These are phyloP conservation scores for Apotomis capreana DNA, from an alignment of 2,888 invertebrate genomes.

Conservation along the genomic window DNA sequence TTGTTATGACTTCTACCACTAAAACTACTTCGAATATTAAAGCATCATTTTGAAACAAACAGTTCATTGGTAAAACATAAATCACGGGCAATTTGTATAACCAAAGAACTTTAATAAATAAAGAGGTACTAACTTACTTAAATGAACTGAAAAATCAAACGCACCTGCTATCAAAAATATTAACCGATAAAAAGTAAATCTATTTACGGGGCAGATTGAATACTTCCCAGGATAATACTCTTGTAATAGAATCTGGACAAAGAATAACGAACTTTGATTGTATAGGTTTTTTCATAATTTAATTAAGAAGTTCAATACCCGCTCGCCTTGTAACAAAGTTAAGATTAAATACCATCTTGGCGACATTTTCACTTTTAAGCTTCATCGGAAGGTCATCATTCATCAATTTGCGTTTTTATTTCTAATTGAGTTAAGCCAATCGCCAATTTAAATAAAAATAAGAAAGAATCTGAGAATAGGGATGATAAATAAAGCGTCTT, in stretches of 20 bases:
- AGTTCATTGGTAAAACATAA: no score
- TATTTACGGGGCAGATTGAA: constrained; percentile 12
- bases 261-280: constrained; percentile 24
- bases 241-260: constrained; percentile 17
- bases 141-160: no score
- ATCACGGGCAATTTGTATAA: no score
- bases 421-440: constrained; percentile 5
- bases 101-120: no score
- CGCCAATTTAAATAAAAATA: not conserved
- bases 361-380: constrained; percentile 1
- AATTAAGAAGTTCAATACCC: constrained; percentile 34
- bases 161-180: no score
- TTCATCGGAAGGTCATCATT: constrained; percentile 8
- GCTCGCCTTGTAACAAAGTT: constrained; percentile 14
- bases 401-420: not conserved
- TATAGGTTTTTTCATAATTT: constrained; percentile 20
- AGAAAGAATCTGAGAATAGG: not conserved
- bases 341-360: constrained; percentile 11
- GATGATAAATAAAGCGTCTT: no score
- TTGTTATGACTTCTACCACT: no score
- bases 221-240: not conserved
- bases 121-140: no score
- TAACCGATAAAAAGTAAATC: constrained; percentile 12
- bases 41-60: no score
- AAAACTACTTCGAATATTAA: no score